These are phyloP conservation scores for Lampris incognitus DNA, from an alignment of 2,113 vertebrate genomes.

Conservation along the genomic window DNA sequence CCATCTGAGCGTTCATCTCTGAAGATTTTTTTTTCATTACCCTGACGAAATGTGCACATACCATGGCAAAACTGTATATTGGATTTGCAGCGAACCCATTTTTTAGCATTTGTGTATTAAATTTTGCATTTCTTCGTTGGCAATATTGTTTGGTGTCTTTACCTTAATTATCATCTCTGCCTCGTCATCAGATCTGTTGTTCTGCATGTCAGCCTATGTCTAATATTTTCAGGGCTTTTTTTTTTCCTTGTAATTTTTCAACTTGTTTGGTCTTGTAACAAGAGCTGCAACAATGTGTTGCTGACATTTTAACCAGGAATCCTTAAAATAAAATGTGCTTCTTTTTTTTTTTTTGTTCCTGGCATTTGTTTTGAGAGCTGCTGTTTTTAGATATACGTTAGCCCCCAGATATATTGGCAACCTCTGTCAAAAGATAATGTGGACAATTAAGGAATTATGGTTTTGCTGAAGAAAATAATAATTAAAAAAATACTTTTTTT, in stretches of 20 bases:
- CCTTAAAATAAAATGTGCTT: constrained; percentile 14
- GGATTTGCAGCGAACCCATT: too few species aligned
- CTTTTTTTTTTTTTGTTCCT: constrained; percentile 12
- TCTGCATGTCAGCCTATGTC: constrained; percentile 21
- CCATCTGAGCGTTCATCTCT: too few species aligned
- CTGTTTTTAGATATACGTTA: constrained; percentile 30
- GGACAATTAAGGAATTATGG: constrained; percentile 29
- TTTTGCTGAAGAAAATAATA: neutral
- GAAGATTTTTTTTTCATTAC: too few species aligned
- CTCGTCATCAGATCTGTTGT: too few species aligned
- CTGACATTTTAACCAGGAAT: constrained; percentile 28
- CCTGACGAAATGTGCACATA: too few species aligned
- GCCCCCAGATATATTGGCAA: constrained; percentile 32
- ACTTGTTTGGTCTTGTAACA: constrained; percentile 46
- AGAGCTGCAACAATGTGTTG: constrained; percentile 15
- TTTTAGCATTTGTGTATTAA: too few species aligned
- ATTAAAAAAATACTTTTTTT: too few species aligned
- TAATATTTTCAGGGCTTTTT: constrained; percentile 53
- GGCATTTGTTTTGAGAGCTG: constrained; percentile 28
- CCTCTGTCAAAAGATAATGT: constrained; percentile 27
- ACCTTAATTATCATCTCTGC: too few species aligned
- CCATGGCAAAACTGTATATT: too few species aligned
- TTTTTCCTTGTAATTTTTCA: constrained; percentile 23
- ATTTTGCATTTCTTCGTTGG: too few species aligned
- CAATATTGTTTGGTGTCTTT: too few species aligned